Evolutionary conservation across 2,113 vertebrate genomes (phyloP).

Genomic region (Sphaerodactylus townsendi): DNA sequence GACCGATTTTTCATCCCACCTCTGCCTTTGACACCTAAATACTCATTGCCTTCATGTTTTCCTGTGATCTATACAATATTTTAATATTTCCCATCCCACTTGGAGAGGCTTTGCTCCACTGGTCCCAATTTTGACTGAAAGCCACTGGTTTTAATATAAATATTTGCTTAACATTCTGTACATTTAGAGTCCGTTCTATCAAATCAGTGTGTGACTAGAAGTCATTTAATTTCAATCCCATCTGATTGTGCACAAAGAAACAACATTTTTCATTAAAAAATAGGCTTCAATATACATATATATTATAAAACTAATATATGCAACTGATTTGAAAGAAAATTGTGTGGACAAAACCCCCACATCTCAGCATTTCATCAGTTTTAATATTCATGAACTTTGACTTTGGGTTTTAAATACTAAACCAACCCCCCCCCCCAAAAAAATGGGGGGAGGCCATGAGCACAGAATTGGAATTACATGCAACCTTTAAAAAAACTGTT

Average conservation of each 20-base stretch:
- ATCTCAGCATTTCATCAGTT: conserved; percentile 49
- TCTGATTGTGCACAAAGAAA: conserved; percentile 73
- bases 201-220: conserved; percentile 67
- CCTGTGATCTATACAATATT: conserved; percentile 65
- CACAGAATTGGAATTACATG: conserved; percentile 36
- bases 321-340: conserved; percentile 54
- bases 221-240: conserved; percentile 77
- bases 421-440: no score
- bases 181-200: conserved; percentile 75
- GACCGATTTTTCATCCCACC: conserved; percentile 58
- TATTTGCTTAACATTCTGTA: conserved; percentile 81
- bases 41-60: conserved; percentile 62
- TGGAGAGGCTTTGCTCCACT: conserved; percentile 61
- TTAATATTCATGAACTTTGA: conserved; percentile 51
- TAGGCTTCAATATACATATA: conserved; percentile 67
- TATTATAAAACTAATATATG: conserved; percentile 66
- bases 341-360: conserved; percentile 57
- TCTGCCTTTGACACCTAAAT: conserved; percentile 36
- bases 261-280: conserved; percentile 45
- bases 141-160: conserved; percentile 75
- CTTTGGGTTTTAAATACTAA: conserved; percentile 42
- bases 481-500: conserved; percentile 64
- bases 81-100: conserved; percentile 74
- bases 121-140: conserved; percentile 75
- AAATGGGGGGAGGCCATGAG: conserved; percentile 14